A percentile compares a stretch with the other conserved stretches of the same genome.
Conservation (phyloP, 2,113 vertebrate species). For the Callospermophilus lateralis region DNA sequence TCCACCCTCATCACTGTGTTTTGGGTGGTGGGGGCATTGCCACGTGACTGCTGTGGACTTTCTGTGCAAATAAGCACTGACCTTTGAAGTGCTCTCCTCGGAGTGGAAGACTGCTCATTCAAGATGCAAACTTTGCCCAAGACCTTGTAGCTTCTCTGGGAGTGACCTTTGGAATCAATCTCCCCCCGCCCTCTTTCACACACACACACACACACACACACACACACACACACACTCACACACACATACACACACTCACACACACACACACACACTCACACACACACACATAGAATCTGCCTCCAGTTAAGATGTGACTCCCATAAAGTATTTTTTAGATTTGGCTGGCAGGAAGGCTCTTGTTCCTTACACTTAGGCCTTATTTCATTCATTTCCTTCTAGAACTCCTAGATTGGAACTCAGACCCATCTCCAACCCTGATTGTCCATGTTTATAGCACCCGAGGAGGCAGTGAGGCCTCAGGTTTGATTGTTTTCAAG, state of each 20-base stretch:
- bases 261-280: too few relatives aligned
- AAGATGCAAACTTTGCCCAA: slow-evolving; percentile 22
- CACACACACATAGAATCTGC: background rate
- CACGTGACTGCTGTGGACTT: background rate
- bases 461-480: background rate
- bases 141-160: background rate
- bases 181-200: background rate
- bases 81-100: slow-evolving; percentile 3
- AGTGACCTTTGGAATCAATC: slow-evolving; percentile 17
- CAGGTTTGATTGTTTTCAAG: background rate
- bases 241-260: too few relatives aligned
- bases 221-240: background rate
- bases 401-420: background rate
- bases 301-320: background rate
- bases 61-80: background rate
- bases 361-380: background rate
- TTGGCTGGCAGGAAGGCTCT: background rate
- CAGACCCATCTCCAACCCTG: background rate
- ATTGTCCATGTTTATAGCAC: background rate
- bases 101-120: background rate
- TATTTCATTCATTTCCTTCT: slow-evolving; percentile 23
- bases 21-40: background rate
- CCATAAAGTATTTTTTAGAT: background rate
- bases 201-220: too few relatives aligned
- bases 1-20: background rate